These are phyloP conservation scores for Neoascia interrupta DNA, from an alignment of 2,888 invertebrate genomes.

Conservation along the genomic window DNA sequence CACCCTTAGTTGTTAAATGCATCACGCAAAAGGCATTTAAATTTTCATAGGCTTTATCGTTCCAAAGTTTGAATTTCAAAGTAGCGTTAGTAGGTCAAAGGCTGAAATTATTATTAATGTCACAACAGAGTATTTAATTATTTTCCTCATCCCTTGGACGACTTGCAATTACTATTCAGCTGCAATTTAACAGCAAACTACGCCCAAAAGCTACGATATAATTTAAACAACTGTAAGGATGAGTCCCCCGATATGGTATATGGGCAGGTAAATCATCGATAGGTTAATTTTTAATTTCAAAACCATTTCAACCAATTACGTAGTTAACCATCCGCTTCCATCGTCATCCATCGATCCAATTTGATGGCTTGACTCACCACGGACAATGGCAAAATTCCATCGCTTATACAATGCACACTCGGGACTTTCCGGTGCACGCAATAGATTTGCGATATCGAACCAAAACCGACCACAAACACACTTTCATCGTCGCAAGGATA, in stretches of 20 bases:
- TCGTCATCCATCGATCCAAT: conserved; percentile 24
- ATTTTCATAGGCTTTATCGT: no score
- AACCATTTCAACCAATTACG: conserved; percentile 58
- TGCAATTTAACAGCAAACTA: conserved; percentile 2
- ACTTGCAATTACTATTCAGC: no score
- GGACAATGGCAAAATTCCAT: conserved; percentile 24
- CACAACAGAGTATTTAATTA: no score
- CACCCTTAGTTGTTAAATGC: no score
- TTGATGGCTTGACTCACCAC: conserved; percentile 33
- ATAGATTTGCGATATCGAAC: conserved; percentile 45
- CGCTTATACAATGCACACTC: not conserved
- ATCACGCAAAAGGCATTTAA: no score
- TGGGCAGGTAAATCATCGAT: conserved; percentile 4
- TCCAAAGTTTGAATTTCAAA: no score
- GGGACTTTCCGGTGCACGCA: not conserved
- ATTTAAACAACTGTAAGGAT: not conserved
- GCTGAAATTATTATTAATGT: no score
- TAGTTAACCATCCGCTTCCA: conserved; percentile 44
- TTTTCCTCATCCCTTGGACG: no score
- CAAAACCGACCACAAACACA: conserved; percentile 38
- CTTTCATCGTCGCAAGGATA: conserved; percentile 29
- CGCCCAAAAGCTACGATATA: not conserved
- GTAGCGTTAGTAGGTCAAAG: no score
- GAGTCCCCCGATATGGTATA: no score
- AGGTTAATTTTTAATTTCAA: conserved; percentile 54